Base-by-base conservation (phyloP, 2,888 invertebrate genomes). In the Thecophora atra region DNA sequence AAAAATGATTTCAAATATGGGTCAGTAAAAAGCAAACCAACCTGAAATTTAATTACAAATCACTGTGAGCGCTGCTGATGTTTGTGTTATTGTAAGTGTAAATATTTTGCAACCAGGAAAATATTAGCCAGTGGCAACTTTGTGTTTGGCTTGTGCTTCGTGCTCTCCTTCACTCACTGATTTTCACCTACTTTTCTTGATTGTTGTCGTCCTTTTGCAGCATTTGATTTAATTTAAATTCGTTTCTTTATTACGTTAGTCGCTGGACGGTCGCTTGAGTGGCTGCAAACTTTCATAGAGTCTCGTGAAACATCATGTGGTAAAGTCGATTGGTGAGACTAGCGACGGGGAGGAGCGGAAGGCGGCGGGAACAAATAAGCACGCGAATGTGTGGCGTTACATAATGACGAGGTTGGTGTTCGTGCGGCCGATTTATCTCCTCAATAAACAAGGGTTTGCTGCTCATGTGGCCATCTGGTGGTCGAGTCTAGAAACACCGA, bases 1-100 rank as follows among this genome's bases (percentile, higher is more conserved):
- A 47, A 21, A 52, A 7, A 28, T 66, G 30, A 26, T 28, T 30
- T 51, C 19, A 66, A 66, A 66, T 30, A 66, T 66, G 66, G 66
- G 52, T 54, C 52, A 52, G 28, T 28, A 66, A 52, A 19, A n/a
- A n/a, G n/a, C n/a, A n/a, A n/a, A n/a, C n/a, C 26, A 52, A 69
- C 44, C 26, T 21, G 37, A 67, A 52, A 58, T 69, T 58, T 58
- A 42, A 69, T 69, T 69, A 21, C 68, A 24, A 24, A 11, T 44
- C 42, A 42, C 28, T 47, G 64, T 15, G 11, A 15, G 26, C 7
- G 11, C 11, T 44, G 24, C 47, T 60, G 58, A 58, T 58, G 24
- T 28, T 28, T 58, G 28, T 26, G 51, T 47, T 65, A 28, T 56
- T 62, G 70, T 72, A 71, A 74, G 62, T 44, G 74, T 4, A 24